These are phyloP conservation scores for Centropristis striata DNA, from an alignment of 2,113 vertebrate species.

Conservation along the genomic window DNA sequence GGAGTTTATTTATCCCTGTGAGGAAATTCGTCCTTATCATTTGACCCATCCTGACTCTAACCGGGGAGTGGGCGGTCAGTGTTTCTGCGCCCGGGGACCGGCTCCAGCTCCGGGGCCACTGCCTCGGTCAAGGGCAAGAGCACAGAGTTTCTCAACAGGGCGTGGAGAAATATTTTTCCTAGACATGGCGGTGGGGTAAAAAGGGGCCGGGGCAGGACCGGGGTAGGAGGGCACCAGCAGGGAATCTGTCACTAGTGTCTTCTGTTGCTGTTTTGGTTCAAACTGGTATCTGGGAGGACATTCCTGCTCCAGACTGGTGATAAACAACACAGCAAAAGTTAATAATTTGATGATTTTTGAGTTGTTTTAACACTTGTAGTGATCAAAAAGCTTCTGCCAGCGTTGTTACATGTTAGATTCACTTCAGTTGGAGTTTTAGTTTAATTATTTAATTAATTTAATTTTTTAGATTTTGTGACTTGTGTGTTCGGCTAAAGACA, in stretches of 20 bases:
- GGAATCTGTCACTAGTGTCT: constrained; percentile 34
- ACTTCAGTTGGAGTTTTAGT: too few species aligned
- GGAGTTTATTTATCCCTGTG: constrained; percentile 45
- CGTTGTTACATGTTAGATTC: too few species aligned
- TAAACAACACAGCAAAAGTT: too few species aligned
- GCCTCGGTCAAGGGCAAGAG: constrained; percentile 41
- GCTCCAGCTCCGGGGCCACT: constrained; percentile 1
- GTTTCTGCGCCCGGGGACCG: constrained; percentile 30
- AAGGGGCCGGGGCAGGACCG: background rate
- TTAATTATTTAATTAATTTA: too few species aligned
- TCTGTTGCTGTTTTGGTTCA: constrained; percentile 13
- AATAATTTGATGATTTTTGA: too few species aligned
- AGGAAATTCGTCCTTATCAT: constrained; percentile 41
- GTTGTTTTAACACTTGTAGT: too few species aligned
- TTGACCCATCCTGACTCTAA: constrained; percentile 33
- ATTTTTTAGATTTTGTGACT: too few species aligned
- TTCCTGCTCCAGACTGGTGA: background rate
- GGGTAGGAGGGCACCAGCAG: constrained; percentile 16
- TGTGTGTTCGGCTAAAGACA: too few species aligned
- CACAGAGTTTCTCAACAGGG: background rate
- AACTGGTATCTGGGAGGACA: constrained; percentile 17
- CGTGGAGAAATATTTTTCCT: constrained; percentile 9
- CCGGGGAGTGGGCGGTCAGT: constrained; percentile 5
- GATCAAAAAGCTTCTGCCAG: too few species aligned
- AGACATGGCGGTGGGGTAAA: constrained; percentile 8